Conservation (phyloP, 2,797 vertebrate genomes). For the Octomys mimax region DNA sequence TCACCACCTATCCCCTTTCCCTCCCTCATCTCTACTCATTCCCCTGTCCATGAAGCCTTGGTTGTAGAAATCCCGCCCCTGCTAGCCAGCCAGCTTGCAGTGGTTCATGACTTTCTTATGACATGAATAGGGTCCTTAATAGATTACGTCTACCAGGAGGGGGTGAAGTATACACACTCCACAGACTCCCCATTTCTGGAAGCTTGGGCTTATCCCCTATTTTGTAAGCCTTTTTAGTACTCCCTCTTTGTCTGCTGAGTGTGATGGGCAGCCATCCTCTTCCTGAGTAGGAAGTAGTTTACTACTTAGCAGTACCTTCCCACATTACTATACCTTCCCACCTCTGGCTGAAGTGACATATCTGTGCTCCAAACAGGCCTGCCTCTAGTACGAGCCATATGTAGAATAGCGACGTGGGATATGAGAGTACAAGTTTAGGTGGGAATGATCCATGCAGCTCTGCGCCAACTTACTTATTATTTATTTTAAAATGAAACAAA, state of each 20-base stretch:
- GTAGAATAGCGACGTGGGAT: background rate
- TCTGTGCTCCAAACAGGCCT: background rate
- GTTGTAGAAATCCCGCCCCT: background rate
- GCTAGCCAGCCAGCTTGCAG: background rate
- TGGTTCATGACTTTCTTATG: background rate
- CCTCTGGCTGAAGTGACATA: background rate
- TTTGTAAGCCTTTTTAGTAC: background rate
- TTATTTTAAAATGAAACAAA: conserved; percentile 44
- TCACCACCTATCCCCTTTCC: accelerated
- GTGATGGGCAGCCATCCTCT: background rate
- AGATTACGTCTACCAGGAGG: background rate
- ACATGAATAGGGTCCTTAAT: background rate
- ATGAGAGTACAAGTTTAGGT: background rate
- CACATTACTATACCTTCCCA: background rate
- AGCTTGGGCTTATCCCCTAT: background rate
- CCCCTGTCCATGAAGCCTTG: background rate
- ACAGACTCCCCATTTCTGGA: background rate
- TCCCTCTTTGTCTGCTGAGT: background rate
- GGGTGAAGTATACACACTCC: background rate
- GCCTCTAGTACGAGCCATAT: background rate
- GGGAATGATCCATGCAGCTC: background rate
- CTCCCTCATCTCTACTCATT: background rate
- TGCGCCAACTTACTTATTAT: background rate
- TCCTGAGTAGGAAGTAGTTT: background rate
- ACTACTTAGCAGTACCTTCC: background rate